These are phyloP conservation scores for Aplocera efformata DNA, from an alignment of 2,888 invertebrate species.

Conservation along the genomic window DNA sequence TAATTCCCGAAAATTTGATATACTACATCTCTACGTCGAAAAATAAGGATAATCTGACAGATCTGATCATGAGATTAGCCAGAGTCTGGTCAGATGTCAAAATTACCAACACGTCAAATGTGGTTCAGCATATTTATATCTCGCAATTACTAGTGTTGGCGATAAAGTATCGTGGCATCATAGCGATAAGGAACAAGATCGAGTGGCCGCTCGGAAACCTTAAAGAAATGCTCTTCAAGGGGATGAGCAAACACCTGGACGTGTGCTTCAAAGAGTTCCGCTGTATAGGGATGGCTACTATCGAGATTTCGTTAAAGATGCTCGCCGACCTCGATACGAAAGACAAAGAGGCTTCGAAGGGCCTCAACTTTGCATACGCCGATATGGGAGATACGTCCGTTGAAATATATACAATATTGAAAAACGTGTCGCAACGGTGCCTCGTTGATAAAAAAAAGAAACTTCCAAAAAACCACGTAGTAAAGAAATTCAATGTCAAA, in stretches of 20 bases:
- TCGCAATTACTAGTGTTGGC: slow-evolving; percentile 83
- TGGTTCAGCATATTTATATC: slow-evolving; percentile 86
- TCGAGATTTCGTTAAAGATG: slow-evolving; percentile 82
- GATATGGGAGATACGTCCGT: slow-evolving; percentile 70
- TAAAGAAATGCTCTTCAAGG: slow-evolving; percentile 79
- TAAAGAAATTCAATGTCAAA: slow-evolving; percentile 44
- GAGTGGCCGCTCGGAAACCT: slow-evolving; percentile 56
- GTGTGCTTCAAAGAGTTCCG: slow-evolving; percentile 81
- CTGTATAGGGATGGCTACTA: slow-evolving; percentile 86
- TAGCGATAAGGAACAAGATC: slow-evolving; percentile 45
- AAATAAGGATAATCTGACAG: slow-evolving; percentile 45
- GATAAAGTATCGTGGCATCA: slow-evolving; percentile 67
- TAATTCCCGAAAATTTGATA: slow-evolving; percentile 81
- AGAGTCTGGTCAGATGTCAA: slow-evolving; percentile 85
- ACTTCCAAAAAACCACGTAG: slow-evolving; percentile 35
- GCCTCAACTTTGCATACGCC: slow-evolving; percentile 84
- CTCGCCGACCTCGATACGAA: slow-evolving; percentile 58
- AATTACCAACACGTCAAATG: slow-evolving; percentile 80
- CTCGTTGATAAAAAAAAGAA: slow-evolving; percentile 51
- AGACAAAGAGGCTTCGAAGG: slow-evolving; percentile 58
- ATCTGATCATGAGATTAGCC: slow-evolving; percentile 78
- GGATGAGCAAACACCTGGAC: slow-evolving; percentile 86
- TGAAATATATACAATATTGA: slow-evolving; percentile 71
- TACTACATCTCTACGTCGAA: slow-evolving; percentile 77
- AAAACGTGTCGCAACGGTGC: slow-evolving; percentile 57